A percentile compares a stretch with the other conserved stretches of the same genome.
phyloP scores from a whole-genome alignment of 2,797 vertebrate genomes.

The Acanthurus tractus region DNA sequence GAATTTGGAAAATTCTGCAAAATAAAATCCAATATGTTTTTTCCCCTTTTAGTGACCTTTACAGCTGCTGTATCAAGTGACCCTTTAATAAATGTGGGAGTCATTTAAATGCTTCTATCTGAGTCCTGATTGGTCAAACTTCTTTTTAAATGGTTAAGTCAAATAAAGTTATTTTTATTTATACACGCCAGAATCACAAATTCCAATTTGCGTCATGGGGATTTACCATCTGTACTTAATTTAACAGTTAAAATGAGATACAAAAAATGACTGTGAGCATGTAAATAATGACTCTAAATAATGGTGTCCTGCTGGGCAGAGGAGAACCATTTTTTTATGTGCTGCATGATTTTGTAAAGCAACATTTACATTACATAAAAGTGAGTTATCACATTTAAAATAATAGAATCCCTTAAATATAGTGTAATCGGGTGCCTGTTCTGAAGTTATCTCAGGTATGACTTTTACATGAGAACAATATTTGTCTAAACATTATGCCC shows the following conservation, averaged over 20 bases:
- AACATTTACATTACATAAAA: neutral
- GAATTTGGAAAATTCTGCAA: neutral
- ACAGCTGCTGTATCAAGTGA: neutral
- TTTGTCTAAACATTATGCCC: neutral
- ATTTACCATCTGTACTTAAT: neutral
- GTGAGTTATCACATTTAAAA: neutral
- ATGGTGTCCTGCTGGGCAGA: neutral
- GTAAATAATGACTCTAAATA: neutral
- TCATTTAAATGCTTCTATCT: neutral
- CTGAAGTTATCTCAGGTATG: neutral
- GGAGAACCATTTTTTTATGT: conserved; percentile 1
- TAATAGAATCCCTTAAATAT: neutral
- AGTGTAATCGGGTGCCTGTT: neutral
- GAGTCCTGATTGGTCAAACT: neutral
- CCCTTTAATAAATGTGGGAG: conserved; percentile 3
- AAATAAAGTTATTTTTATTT: neutral
- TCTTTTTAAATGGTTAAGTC: neutral
- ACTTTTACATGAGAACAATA: no score
- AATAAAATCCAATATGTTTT: conserved; percentile 8
- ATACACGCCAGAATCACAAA: neutral
- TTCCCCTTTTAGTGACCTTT: neutral
- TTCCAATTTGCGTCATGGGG: neutral
- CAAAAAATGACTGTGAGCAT: neutral
- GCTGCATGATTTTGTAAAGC: neutral
- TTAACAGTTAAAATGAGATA: neutral